These are phyloP conservation scores for Heterotilapia buettikoferi DNA, from an alignment of 2,113 vertebrate species.

Conservation along the genomic window DNA sequence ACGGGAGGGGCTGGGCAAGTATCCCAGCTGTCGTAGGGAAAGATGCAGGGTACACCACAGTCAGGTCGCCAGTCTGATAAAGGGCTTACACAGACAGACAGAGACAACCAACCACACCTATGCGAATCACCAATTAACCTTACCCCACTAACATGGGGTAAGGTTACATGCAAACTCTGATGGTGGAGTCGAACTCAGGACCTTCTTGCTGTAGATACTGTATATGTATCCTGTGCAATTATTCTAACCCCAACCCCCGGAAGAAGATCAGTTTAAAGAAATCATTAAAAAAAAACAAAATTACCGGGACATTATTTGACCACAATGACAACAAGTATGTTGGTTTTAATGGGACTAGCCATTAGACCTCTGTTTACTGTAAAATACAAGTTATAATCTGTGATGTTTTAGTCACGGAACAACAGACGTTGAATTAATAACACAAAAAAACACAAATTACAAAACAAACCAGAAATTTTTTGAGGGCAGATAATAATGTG, in stretches of 20 bases:
- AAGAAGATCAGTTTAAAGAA: background rate
- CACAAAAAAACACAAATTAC: background rate
- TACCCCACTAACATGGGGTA: background rate
- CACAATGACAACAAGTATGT: rapidly evolving
- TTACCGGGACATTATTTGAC: background rate
- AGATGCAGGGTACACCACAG: background rate
- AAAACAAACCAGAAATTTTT: rapidly evolving
- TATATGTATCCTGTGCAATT: background rate
- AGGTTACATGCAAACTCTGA: background rate
- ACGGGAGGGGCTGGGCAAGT: background rate
- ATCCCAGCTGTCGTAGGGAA: background rate
- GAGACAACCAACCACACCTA: too few species aligned
- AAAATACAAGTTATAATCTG: background rate
- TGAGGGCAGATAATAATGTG: background rate
- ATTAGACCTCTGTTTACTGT: background rate
- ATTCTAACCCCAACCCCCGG: background rate
- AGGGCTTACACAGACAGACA: too few species aligned
- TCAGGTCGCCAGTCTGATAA: background rate
- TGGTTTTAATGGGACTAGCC: background rate
- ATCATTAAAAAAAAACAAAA: background rate
- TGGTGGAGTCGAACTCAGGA: background rate
- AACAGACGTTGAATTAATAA: background rate
- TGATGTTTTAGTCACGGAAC: background rate
- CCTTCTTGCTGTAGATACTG: background rate
- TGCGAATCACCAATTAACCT: rapidly evolving